Evolutionary conservation across 2,113 vertebrate species (phyloP), one percentile per base, ranked within the genome.

Genomic region (Chaenocephalus aceratus): DNA sequence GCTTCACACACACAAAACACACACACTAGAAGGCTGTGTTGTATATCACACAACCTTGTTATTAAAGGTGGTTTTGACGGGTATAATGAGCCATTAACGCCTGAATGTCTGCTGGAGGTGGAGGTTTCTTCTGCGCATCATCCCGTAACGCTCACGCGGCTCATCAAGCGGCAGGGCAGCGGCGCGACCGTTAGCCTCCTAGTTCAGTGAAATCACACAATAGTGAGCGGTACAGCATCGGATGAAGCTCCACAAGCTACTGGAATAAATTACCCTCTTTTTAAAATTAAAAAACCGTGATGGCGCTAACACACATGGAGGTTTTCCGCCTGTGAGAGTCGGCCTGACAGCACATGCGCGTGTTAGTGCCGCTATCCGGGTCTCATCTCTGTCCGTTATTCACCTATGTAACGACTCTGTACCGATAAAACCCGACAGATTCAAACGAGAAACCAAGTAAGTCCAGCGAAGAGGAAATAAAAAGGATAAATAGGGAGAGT

Each of bases 361-460:
- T 60, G 57, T 64, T 15, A 60, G 83, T n/a, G 78, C 83, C 53
- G 80, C 76, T 83, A 10, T 14, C 10, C 16, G 62, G 53, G 74
- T 62, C 79, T 84, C 83, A 85, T 90, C 88, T 26, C 76, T 6
- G 68, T 57, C 82, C 89, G 85, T 86, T 92, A 91, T 69, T 83
- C 82, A 80, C 61, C 61, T 86, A 91, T 86, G 85, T 86, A 88
- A 92, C 74, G 86, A 14, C 36, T 62, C 71, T 11, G 75, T 18
- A 21, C 51, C 63, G 67, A 46, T 64, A 48, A 13, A 62, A 51
- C 59, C 30, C 53, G 66, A 30, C 54, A 10, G 82, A 59, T 9
- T 49, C 36, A 41, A 30, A 10, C 0, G 13, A 21, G 44, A 14
- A 48, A 7, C 44, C 21, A 10, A 67, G 58, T 46, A 81, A 80